These are phyloP conservation scores for Platynereis dumerilii DNA, from an alignment of 2,888 invertebrate species.

Conservation along the genomic window DNA sequence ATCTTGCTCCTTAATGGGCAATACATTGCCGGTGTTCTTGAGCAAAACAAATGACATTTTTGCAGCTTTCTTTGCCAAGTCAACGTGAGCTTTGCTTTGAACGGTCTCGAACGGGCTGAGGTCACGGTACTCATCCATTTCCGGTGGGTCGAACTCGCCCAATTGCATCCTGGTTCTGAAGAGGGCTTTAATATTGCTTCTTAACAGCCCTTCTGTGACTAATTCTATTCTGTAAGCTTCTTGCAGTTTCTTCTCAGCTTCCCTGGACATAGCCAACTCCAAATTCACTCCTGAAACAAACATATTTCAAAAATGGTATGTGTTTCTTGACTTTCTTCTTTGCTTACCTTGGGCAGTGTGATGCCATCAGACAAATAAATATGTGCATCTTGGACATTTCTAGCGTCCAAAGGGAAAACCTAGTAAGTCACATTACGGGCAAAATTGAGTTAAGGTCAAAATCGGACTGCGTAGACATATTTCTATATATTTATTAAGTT, in stretches of 20 bases:
- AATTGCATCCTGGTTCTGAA: conserved; percentile 41
- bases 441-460: too few species aligned
- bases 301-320: too few species aligned
- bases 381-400: too few species aligned
- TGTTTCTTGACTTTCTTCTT: too few species aligned
- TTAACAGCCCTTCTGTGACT: conserved; percentile 28
- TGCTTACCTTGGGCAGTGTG: too few species aligned
- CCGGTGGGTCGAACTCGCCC: conserved; percentile 42
- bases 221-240: conserved; percentile 6
- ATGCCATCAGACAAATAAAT: too few species aligned
- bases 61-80: conserved; percentile 43
- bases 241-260: background rate
- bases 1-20: conserved; percentile 34
- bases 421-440: too few species aligned
- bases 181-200: conserved; percentile 34
- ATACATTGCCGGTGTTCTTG: conserved; percentile 41
- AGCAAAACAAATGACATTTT: conserved; percentile 48
- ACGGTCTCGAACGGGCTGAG: conserved; percentile 33
- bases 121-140: conserved; percentile 48
- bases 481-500: too few species aligned
- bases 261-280: conserved; percentile 27
- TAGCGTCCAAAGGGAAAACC: too few species aligned
- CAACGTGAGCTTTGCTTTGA: conserved; percentile 39
- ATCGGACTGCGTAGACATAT: too few species aligned
- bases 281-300: conserved; percentile 34